Percentiles rank a stretch among this genome's conserved stretches.
phyloP scores from a whole-genome alignment of 2,113 vertebrate genomes.

The Sinocyclocheilus maitianheensis region DNA sequence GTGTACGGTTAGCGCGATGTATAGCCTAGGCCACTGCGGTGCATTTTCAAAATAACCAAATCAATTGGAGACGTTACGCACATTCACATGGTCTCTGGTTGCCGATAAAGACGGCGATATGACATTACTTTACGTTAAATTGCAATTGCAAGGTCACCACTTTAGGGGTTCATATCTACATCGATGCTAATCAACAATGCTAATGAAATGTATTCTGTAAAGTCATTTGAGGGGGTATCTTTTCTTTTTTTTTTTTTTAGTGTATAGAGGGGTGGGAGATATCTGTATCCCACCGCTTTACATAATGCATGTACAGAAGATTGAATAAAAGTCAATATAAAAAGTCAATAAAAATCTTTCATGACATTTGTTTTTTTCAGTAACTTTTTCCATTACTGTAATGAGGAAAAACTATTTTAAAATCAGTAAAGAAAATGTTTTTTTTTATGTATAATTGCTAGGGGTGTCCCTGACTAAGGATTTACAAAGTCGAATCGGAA shows the following conservation, averaged over 20 bases:
- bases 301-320: constrained; percentile 77
- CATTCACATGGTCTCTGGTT: constrained; percentile 38
- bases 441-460: no score
- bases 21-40: constrained; percentile 53
- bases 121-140: constrained; percentile 29
- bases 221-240: constrained; percentile 13
- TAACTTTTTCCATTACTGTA: neutral
- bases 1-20: constrained; percentile 47
- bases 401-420: no score
- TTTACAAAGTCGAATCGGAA: no score
- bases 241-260: constrained; percentile 48
- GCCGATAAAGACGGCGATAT: constrained; percentile 54
- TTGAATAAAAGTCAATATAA: constrained; percentile 75
- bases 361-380: constrained; percentile 48
- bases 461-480: no score
- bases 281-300: constrained; percentile 51
- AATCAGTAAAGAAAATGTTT: no score
- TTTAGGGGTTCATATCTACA: constrained; percentile 18
- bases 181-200: constrained; percentile 24
- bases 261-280: neutral
- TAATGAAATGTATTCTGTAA: constrained; percentile 40
- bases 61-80: constrained; percentile 56
- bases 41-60: constrained; percentile 63
- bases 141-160: constrained; percentile 41
- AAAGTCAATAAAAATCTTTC: constrained; percentile 74